A percentile compares a stretch with the other conserved stretches of the same genome.
Conservation (phyloP, 2,797 vertebrate genomes). For the Enteromius argenteus region DNA sequence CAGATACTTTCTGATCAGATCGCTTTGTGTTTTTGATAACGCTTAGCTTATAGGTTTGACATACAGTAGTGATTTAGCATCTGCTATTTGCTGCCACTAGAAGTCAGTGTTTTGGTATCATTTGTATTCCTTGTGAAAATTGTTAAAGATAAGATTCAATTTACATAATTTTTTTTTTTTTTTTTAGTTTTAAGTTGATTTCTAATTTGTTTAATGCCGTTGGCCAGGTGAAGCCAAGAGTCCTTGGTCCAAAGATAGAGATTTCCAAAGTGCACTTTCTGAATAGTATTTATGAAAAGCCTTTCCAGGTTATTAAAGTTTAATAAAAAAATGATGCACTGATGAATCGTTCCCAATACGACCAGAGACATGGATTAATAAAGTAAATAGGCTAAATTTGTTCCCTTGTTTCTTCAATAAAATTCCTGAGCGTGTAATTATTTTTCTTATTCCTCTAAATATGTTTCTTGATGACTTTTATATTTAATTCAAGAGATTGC, state of each 20-base stretch:
- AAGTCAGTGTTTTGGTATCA: neutral
- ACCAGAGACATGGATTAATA: constrained; percentile 14
- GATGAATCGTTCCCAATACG: neutral
- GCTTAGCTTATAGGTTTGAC: neutral
- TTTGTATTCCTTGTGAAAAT: neutral
- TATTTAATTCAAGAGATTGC: constrained; percentile 2
- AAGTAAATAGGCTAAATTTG: neutral
- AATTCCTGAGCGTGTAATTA: neutral
- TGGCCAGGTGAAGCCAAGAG: neutral
- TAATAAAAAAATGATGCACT: neutral
- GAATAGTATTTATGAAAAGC: neutral
- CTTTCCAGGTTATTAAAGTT: constrained; percentile 4
- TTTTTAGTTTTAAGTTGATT: neutral
- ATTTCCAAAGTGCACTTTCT: neutral
- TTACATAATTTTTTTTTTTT: too few species aligned
- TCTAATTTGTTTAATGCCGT: neutral
- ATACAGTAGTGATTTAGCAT: neutral
- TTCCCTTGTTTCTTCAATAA: constrained; percentile 6
- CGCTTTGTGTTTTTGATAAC: neutral
- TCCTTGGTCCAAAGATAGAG: neutral
- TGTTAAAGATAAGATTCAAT: too few species aligned
- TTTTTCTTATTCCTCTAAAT: constrained; percentile 15
- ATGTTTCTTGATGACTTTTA: constrained; percentile 1
- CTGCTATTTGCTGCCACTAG: neutral
- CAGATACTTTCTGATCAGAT: neutral